A percentile compares a stretch with the other conserved stretches of the same genome.
Evolutionary conservation across 30 jellyfish, hydroid and myxozoan genomes (phyloP).

Genomic region (Pseudorhiza aurosa): DNA sequence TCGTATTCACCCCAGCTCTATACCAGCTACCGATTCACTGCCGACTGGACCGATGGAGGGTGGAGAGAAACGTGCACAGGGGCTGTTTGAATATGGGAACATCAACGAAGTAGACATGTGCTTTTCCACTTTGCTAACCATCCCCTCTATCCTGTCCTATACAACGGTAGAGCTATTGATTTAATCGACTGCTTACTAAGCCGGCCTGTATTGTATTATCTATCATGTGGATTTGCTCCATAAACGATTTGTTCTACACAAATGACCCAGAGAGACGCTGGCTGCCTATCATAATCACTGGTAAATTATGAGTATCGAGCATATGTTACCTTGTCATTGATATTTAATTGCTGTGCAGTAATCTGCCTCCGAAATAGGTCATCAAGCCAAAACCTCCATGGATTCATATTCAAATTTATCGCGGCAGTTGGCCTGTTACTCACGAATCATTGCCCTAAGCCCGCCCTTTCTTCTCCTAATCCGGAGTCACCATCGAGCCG

Average conservation of each 20-base stretch:
- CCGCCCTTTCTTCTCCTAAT: conserved; percentile 41
- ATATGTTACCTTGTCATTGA: conserved; percentile 19
- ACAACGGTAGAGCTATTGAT: neutral
- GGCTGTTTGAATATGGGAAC: no score
- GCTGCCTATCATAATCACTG: neutral
- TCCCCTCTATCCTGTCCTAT: neutral
- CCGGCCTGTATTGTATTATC: neutral
- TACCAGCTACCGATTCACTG: no score
- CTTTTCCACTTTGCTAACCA: no score
- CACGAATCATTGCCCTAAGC: conserved; percentile 18
- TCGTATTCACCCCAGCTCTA: no score
- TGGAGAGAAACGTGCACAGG: no score
- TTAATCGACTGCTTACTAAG: no score
- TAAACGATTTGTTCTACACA: neutral
- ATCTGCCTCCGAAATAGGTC: conserved; percentile 21
- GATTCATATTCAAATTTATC: conserved; percentile 14
- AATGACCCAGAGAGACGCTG: neutral
- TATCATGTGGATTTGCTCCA: no score
- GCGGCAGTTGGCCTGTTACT: conserved; percentile 24
- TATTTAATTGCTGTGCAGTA: conserved; percentile 16
- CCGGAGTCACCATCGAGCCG: neutral
- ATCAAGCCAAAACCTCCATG: conserved; percentile 10
- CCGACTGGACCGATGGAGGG: no score
- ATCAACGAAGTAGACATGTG: no score
- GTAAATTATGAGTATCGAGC: neutral